phyloP scores from a whole-genome alignment of 2,113 vertebrate species.

The Dasypus novemcinctus region DNA sequence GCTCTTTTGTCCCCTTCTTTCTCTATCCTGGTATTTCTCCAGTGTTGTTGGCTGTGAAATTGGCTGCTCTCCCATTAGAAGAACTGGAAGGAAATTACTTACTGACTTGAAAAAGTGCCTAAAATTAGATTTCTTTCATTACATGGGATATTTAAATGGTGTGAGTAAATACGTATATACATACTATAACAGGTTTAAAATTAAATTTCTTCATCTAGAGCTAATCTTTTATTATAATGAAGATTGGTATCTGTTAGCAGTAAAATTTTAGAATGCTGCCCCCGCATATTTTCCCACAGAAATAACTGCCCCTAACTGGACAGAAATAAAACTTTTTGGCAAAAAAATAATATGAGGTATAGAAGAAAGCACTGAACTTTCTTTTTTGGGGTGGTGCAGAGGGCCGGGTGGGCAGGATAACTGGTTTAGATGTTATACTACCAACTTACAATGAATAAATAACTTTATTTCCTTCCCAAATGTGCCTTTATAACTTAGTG shows the following conservation, averaged over 20 bases:
- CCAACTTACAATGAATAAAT: background rate
- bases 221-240: background rate
- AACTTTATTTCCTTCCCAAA: conserved; percentile 30
- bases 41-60: background rate
- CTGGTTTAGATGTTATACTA: background rate
- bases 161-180: background rate
- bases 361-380: background rate
- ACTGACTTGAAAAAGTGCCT: background rate
- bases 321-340: background rate
- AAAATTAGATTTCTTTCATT: conserved; percentile 17
- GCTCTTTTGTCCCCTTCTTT: background rate
- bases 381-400: no score
- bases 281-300: background rate
- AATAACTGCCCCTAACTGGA: background rate
- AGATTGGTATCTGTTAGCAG: background rate
- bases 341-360: background rate
- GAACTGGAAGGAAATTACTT: background rate
- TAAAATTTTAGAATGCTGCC: background rate
- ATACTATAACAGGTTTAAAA: background rate
- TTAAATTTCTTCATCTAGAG: background rate
- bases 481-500: conserved; percentile 24
- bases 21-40: background rate
- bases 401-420: background rate
- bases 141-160: background rate
- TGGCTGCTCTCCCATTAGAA: background rate